Percentiles rank a stretch among this genome's conserved stretches.
phyloP scores from a whole-genome alignment of 2,797 vertebrate species.

The Alauda arvensis region DNA sequence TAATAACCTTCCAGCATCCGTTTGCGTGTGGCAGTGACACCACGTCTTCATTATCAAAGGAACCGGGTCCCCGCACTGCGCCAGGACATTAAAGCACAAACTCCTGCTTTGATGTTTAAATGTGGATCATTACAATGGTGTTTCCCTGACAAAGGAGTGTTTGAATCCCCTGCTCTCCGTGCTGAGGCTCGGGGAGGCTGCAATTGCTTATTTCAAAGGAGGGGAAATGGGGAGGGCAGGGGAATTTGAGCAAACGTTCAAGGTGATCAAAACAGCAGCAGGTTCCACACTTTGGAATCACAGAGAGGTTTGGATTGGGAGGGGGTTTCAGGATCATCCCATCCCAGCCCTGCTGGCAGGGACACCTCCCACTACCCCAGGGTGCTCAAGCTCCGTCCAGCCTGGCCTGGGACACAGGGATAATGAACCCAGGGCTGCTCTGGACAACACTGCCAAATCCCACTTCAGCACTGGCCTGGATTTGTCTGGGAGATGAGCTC shows the following conservation, averaged over 20 bases:
- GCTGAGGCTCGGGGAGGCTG: slow-evolving; percentile 12
- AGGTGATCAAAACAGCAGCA: background rate
- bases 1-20: slow-evolving; percentile 81
- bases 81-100: slow-evolving; percentile 77
- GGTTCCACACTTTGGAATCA: background rate
- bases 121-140: slow-evolving; percentile 43
- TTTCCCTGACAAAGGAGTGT: slow-evolving; percentile 65
- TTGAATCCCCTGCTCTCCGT: slow-evolving; percentile 57
- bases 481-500: background rate
- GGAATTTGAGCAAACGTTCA: background rate
- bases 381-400: background rate
- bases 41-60: slow-evolving; percentile 78
- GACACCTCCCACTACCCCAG: background rate
- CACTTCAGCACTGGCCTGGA: background rate
- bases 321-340: background rate
- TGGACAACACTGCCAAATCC: background rate
- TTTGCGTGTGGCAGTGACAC: slow-evolving; percentile 73
- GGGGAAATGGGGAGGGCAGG: slow-evolving; percentile 29
- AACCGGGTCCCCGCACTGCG: slow-evolving; percentile 70
- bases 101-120: slow-evolving; percentile 73
- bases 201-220: background rate
- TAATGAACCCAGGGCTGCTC: background rate
- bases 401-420: background rate
- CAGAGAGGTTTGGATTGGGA: background rate
- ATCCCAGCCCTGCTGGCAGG: background rate